These are phyloP conservation scores for Lamprologus speciosus DNA, from an alignment of 2,113 vertebrate species.

Conservation along the genomic window DNA sequence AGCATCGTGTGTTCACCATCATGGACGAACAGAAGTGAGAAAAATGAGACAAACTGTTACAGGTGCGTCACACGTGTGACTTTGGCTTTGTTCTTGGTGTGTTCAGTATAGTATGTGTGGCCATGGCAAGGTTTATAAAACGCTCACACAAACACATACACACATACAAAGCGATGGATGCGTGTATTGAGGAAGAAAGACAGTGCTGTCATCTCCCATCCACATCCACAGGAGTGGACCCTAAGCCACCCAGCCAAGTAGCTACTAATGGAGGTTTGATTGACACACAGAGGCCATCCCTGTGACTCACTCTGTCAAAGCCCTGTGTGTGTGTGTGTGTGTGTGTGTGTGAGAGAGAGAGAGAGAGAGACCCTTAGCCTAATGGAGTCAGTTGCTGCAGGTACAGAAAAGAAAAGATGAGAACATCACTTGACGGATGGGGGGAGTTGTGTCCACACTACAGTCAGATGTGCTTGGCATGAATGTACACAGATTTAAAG, in stretches of 20 bases:
- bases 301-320: conserved; percentile 7
- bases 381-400: conserved; percentile 11
- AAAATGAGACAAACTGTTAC: not conserved
- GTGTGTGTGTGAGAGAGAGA: not conserved
- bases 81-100: not conserved
- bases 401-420: not conserved
- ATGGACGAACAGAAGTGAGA: not conserved
- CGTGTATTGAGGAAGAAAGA: conserved; percentile 8
- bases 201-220: conserved; percentile 44
- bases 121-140: not conserved
- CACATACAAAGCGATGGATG: not conserved
- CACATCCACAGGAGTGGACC: conserved; percentile 10
- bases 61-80: not conserved
- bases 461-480: not conserved
- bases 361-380: not conserved
- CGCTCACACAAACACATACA: not conserved
- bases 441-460: not conserved
- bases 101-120: not conserved
- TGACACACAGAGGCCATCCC: conserved; percentile 21
- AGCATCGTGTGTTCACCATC: not conserved
- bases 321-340: not conserved
- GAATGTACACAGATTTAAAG: not conserved
- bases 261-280: conserved; percentile 53
- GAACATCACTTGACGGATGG: not conserved
- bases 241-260: conserved; percentile 20